A percentile compares a stretch with the other conserved stretches of the same genome.
These are phyloP conservation scores for Lasiommata megera DNA, from an alignment of 2,888 invertebrate species.

Conservation along the genomic window DNA sequence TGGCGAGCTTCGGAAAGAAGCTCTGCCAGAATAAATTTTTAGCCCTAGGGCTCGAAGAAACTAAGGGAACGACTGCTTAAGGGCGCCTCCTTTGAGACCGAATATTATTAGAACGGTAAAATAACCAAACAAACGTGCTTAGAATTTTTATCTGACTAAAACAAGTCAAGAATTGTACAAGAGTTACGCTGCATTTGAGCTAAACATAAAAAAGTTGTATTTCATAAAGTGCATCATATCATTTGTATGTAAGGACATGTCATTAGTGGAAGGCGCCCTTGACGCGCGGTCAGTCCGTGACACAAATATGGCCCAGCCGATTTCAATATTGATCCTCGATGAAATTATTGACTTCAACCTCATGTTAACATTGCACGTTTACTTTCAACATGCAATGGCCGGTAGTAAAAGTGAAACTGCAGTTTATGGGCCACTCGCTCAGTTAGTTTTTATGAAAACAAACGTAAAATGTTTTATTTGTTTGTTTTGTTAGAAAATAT, in stretches of 20 bases:
- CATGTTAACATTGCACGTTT: slow-evolving; percentile 6
- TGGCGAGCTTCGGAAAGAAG: too few species aligned
- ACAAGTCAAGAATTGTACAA: too few species aligned
- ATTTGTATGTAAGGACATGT: slow-evolving; percentile 11
- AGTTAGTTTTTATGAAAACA: not conserved
- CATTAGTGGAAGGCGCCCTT: slow-evolving; percentile 28
- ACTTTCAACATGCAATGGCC: slow-evolving; percentile 15
- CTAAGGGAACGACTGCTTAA: too few species aligned
- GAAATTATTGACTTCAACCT: slow-evolving; percentile 27
- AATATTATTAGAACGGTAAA: too few species aligned
- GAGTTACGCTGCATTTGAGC: too few species aligned
- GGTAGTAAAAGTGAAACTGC: slow-evolving; percentile 24
- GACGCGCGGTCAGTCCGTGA: slow-evolving; percentile 26
- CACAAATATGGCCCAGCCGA: slow-evolving; percentile 22
- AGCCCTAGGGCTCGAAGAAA: too few species aligned
- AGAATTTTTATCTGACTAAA: too few species aligned
- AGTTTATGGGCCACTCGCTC: slow-evolving; percentile 5
- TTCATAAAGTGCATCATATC: slow-evolving; percentile 5
- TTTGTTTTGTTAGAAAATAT: not conserved
- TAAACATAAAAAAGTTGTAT: too few species aligned
- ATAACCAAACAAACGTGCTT: too few species aligned
- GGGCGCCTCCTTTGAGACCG: too few species aligned
- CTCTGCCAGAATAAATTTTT: too few species aligned
- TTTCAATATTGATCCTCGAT: slow-evolving; percentile 27
- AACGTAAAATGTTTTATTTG: not conserved